Base-by-base conservation (phyloP, 2,113 vertebrate genomes). In the Limnothrissa miodon region DNA sequence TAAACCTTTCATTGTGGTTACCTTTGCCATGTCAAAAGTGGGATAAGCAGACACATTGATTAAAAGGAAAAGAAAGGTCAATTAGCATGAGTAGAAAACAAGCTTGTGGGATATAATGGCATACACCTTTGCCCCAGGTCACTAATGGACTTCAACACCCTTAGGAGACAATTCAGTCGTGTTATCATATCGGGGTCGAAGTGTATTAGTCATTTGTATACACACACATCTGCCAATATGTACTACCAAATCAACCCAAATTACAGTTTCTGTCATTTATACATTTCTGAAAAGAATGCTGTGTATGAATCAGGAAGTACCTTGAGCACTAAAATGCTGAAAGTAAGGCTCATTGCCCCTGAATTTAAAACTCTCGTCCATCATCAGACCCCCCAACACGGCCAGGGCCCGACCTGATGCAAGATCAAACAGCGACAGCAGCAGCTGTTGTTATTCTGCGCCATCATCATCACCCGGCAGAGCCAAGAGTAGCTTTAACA, bases 361-460 rank as follows among this genome's bases (percentile, higher is more conserved):
- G 59, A 66, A 25, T 66, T 33, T 74, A 74, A 62, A 62, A 74
- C 29, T 29, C 66, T 36, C 33, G 3, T 2, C 10, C 66, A 15
- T 74, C 29, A 74, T 74, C 13, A 74, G 25, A 36, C 13, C 66
- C 66, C 7, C 25, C 33, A 74, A 36, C 13, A 29, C 5, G 66
- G 2, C 66, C 4, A 4, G 33, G 66, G 2, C 4, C 66, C 0
- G 66, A 5, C 29, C 66, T 36, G 33, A 74, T 13, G 15, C 10
- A 10, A 74, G 29, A 74, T 15, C 4, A 74, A 74, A 74, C 66
- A 33, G 83, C 25, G 79, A 66, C 8, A 42, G 79, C 79, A 81
- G 84, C 87, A 84, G 82, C 80, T 85, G 80, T 84, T 78, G 78
- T 84, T 87, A 87, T 85, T 82, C 82, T 23, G 82, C 66, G 25